Evolutionary conservation across 2,113 vertebrate species (phyloP).

Genomic region (Lanius collurio): DNA sequence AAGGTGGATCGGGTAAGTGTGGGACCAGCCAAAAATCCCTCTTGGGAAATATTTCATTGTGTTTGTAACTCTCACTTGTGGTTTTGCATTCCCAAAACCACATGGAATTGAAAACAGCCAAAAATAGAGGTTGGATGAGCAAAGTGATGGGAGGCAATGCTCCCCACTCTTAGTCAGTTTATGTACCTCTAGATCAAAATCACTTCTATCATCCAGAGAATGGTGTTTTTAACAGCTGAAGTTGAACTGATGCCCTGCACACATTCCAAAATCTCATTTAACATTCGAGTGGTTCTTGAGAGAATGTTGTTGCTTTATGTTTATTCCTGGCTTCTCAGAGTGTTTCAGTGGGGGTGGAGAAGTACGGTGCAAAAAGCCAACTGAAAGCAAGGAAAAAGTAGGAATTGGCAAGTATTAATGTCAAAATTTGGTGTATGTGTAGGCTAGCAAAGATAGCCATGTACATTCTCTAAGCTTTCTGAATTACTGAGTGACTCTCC

Average conservation of each 20-base stretch:
- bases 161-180: neutral
- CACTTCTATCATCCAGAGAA: neutral
- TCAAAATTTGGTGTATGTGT: neutral
- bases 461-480: neutral
- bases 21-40: neutral
- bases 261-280: neutral
- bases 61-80: neutral
- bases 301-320: neutral
- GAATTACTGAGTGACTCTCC: neutral
- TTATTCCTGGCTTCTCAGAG: neutral
- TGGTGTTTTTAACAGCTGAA: neutral
- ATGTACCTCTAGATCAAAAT: neutral
- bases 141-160: neutral
- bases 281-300: neutral
- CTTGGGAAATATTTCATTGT: neutral
- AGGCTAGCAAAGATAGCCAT: neutral
- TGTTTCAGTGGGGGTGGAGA: neutral
- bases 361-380: neutral
- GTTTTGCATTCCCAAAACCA: neutral
- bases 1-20: slow-evolving; percentile 90
- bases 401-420: neutral
- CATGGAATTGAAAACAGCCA: neutral
- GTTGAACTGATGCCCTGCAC: neutral
- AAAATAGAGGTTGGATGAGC: neutral
- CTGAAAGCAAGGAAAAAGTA: neutral